These are phyloP conservation scores for Channa striata DNA, from an alignment of 2,797 vertebrate species.

Conservation along the genomic window DNA sequence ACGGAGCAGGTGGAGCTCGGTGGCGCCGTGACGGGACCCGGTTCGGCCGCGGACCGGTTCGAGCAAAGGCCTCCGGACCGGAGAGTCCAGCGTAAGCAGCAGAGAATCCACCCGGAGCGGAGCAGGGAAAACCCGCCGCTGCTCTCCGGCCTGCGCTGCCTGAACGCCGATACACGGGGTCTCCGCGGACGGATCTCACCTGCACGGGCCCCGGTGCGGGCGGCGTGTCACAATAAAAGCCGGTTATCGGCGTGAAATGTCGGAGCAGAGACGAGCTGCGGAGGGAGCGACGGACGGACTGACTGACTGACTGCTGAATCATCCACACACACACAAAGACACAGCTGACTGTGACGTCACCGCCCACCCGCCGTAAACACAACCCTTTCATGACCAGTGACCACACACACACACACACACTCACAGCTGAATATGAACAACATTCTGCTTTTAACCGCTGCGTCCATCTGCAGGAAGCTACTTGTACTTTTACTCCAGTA, in stretches of 20 bases:
- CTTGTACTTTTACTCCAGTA: too few species aligned
- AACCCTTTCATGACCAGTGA: conserved; percentile 50
- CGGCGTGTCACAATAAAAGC: not conserved
- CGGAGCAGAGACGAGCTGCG: not conserved
- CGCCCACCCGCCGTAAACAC: conserved; percentile 53
- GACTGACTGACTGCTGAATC: conserved; percentile 67
- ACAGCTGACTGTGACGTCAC: conserved; percentile 69
- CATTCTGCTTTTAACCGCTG: too few species aligned
- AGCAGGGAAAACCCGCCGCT: not conserved
- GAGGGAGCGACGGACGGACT: not conserved
- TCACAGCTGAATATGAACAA: too few species aligned
- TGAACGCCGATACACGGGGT: conserved; percentile 12
- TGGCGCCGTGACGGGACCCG: fast-evolving
- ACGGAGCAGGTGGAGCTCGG: not conserved
- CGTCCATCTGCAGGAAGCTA: too few species aligned
- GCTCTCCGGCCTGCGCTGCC: conserved; percentile 23
- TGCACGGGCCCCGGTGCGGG: not conserved
- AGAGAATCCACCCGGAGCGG: not conserved
- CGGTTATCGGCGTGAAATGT: not conserved
- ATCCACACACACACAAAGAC: conserved; percentile 37
- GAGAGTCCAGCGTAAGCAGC: not conserved
- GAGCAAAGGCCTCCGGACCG: not conserved
- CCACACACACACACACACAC: not conserved
- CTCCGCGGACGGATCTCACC: too few species aligned
- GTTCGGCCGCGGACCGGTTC: too few species aligned